Evolutionary conservation across 2,113 vertebrate species (phyloP).

Genomic region (Lycaon pictus): DNA sequence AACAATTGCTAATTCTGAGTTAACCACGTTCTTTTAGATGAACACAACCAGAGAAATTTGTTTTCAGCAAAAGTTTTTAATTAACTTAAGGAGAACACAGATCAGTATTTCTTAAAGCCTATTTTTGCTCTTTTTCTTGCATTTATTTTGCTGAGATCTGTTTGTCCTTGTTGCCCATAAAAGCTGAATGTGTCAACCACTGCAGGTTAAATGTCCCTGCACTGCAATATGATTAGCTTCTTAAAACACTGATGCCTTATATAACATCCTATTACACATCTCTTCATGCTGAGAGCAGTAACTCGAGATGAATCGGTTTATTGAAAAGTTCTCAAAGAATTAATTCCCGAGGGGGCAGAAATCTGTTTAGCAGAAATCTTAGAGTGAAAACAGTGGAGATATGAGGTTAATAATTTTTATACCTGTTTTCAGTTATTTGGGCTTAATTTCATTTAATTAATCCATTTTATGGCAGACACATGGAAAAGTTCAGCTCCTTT

Average conservation of each 20-base stretch:
- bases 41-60: neutral
- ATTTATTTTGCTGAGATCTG: slow-evolving; percentile 40
- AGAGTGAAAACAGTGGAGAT: slow-evolving; percentile 8
- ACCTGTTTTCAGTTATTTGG: slow-evolving; percentile 26
- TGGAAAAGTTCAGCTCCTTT: slow-evolving; percentile 56
- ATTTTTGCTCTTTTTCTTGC: neutral
- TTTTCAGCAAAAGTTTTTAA: slow-evolving; percentile 45
- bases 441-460: slow-evolving; percentile 63
- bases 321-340: slow-evolving; percentile 50
- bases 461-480: slow-evolving; percentile 47
- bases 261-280: neutral
- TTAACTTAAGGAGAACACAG: neutral
- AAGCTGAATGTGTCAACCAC: neutral
- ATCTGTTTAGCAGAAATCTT: slow-evolving; percentile 15
- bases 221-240: neutral
- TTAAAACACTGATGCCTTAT: neutral
- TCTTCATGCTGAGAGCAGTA: neutral
- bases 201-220: neutral
- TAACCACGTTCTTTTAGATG: neutral
- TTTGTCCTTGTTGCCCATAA: neutral
- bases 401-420: slow-evolving; percentile 42
- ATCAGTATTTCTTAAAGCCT: neutral
- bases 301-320: neutral
- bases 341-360: slow-evolving; percentile 47
- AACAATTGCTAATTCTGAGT: neutral